Evolutionary conservation across 2,113 vertebrate species (phyloP).

Genomic region (Seriola dumerili): DNA sequence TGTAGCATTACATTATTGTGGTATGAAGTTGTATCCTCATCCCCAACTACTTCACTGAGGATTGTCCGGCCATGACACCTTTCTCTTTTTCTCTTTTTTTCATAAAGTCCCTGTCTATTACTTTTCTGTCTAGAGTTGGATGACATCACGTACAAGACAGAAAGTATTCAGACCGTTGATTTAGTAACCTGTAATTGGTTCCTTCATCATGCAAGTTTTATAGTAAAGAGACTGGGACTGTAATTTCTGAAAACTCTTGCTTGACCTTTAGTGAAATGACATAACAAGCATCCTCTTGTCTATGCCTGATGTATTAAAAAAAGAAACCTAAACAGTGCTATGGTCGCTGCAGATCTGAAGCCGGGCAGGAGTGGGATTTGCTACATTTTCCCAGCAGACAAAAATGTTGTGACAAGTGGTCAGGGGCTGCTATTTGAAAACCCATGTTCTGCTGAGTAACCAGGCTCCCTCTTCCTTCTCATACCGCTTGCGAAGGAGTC

Average conservation of each 20-base stretch:
- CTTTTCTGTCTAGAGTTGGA: constrained; percentile 7
- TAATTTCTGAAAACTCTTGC: neutral
- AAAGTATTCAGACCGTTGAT: neutral
- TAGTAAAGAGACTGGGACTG: neutral
- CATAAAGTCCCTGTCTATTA: constrained; percentile 3
- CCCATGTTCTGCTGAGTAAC: constrained; percentile 25
- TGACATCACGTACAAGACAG: constrained; percentile 4
- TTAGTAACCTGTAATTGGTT: neutral
- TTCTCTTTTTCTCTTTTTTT: neutral
- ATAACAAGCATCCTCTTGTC: neutral
- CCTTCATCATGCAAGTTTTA: neutral
- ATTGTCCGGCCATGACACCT: constrained; percentile 53
- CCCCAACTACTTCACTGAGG: constrained; percentile 50
- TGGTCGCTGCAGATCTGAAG: neutral
- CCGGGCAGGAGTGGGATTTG: neutral
- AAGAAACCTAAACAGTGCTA: too few species aligned
- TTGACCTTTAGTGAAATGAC: neutral
- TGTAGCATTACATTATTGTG: constrained; percentile 63
- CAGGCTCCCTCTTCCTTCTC: neutral
- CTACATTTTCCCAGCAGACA: neutral
- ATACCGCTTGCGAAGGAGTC: constrained; percentile 48
- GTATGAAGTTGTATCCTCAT: constrained; percentile 56
- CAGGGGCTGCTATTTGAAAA: constrained; percentile 59
- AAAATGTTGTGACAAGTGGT: constrained; percentile 19
- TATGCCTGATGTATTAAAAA: neutral